Conservation (phyloP, 1,140 invertebrate species). For the Bombus superbus region DNA sequence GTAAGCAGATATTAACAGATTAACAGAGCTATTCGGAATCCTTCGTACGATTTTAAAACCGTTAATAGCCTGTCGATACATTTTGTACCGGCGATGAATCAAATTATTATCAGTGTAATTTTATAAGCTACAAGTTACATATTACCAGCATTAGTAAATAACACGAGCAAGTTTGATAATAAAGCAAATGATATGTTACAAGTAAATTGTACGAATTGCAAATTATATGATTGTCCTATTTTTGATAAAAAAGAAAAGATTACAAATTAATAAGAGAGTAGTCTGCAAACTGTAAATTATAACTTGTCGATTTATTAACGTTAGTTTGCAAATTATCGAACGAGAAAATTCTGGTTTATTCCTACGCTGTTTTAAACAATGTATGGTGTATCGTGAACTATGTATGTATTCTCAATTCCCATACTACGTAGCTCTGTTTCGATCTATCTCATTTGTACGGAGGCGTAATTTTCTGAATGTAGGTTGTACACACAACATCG, state of each 20-base stretch:
- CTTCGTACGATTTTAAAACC: background rate
- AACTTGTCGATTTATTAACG: background rate
- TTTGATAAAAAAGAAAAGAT: background rate
- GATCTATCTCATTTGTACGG: background rate
- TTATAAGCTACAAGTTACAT: background rate
- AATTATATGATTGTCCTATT: background rate
- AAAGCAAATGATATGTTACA: background rate
- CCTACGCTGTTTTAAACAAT: background rate
- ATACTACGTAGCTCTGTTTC: background rate
- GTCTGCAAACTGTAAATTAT: background rate
- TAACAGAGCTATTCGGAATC: background rate
- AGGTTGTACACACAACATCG: constrained; percentile 47
- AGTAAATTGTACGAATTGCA: background rate
- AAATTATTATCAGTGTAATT: background rate
- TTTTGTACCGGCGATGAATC: too few relatives aligned
- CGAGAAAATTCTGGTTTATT: background rate
- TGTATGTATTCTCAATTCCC: background rate
- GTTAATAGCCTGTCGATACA: background rate
- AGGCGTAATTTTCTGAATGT: constrained; percentile 37
- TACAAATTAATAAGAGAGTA: background rate
- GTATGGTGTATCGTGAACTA: background rate
- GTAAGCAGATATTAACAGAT: constrained; percentile 43
- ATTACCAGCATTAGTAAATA: background rate
- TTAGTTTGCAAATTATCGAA: background rate
- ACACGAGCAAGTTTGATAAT: background rate